Evolutionary conservation across 1,140 invertebrate genomes (phyloP).

Genomic region (Dreissena rostriformis): DNA sequence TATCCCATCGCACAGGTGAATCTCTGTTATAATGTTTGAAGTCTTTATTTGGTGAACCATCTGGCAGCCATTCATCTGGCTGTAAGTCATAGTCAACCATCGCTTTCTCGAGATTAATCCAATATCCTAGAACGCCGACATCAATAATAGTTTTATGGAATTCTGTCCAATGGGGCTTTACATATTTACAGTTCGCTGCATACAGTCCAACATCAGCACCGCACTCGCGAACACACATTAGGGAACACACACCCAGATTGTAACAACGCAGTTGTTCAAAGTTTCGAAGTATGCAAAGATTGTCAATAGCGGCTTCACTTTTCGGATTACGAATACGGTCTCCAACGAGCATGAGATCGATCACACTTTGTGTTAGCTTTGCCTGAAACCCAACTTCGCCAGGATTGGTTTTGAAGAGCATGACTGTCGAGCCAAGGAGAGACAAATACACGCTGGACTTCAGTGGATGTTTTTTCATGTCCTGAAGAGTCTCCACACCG

Average conservation of each 20-base stretch:
- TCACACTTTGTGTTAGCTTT: conserved; percentile 83
- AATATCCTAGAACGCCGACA: conserved; percentile 89
- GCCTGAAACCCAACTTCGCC: conserved; percentile 85
- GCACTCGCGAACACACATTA: conserved; percentile 89
- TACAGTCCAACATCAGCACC: conserved; percentile 86
- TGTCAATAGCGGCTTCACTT: conserved; percentile 79
- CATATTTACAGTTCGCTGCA: conserved; percentile 88
- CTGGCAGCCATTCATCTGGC: conserved; percentile 81
- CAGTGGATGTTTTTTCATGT: conserved; percentile 76
- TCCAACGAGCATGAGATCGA: conserved; percentile 86
- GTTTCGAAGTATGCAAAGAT: conserved; percentile 87
- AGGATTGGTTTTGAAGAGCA: conserved; percentile 84
- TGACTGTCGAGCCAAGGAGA: conserved; percentile 59
- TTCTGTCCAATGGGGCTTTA: conserved; percentile 81
- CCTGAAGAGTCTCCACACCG: conserved; percentile 75
- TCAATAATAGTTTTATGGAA: conserved; percentile 86
- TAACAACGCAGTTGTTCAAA: conserved; percentile 85
- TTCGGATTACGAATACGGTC: conserved; percentile 86
- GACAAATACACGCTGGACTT: conserved; percentile 75
- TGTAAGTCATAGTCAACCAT: conserved; percentile 92
- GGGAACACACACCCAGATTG: conserved; percentile 87
- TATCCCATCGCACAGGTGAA: conserved; percentile 43
- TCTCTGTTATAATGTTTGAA: conserved; percentile 34
- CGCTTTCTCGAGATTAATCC: conserved; percentile 87
- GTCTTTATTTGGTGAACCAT: conserved; percentile 56